Evolutionary conservation across 2,113 vertebrate species (phyloP).

Genomic region (Aptenodytes forsteri): DNA sequence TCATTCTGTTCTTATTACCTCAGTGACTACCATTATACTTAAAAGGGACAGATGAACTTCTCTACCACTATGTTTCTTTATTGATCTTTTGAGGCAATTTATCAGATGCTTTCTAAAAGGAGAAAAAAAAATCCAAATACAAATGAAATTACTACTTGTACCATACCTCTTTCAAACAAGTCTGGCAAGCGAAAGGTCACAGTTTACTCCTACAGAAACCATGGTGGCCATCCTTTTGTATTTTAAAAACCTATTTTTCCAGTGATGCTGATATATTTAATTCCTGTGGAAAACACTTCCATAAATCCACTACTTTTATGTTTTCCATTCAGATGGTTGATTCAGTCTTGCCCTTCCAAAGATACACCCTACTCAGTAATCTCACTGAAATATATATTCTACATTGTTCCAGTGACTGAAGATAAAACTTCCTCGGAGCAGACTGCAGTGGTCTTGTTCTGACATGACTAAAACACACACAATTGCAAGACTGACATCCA

Average conservation of each 20-base stretch:
- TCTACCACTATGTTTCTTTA: neutral
- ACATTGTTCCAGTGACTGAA: neutral
- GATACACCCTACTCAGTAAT: neutral
- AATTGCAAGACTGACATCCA: neutral
- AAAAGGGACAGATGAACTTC: neutral
- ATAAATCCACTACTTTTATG: neutral
- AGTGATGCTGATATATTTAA: neutral
- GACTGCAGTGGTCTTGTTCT: neutral
- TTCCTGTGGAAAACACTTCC: neutral
- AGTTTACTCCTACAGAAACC: neutral
- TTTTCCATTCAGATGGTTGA: neutral
- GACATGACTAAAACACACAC: neutral
- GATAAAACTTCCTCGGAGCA: neutral
- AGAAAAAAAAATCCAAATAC: neutral
- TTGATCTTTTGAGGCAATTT: neutral
- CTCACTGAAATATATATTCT: neutral
- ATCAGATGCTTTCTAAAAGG: neutral
- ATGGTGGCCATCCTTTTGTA: neutral
- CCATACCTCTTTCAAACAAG: neutral
- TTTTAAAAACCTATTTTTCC: neutral
- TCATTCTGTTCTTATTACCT: neutral
- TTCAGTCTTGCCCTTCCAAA: neutral
- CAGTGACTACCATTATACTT: neutral
- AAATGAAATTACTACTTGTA: neutral
- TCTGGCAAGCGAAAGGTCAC: neutral